Evolutionary conservation across 2,797 vertebrate genomes (phyloP).

Genomic region (Rallus crepitans): DNA sequence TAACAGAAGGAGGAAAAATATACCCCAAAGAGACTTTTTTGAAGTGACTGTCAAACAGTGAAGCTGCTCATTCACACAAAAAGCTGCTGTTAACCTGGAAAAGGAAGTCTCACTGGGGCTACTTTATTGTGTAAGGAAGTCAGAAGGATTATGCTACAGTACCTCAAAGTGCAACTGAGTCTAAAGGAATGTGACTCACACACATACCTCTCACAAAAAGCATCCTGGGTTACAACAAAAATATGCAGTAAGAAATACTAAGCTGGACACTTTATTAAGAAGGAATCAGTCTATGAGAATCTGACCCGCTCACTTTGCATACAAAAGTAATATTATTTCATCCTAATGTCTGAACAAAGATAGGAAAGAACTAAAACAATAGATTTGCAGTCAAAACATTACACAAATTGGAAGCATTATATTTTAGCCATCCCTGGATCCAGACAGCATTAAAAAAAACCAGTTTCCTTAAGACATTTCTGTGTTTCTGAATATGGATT

Average conservation of each 20-base stretch:
- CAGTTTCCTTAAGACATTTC: conserved; percentile 16
- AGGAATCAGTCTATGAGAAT: neutral
- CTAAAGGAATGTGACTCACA: neutral
- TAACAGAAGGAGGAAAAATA: conserved; percentile 8
- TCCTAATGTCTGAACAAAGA: neutral
- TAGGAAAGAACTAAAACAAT: neutral
- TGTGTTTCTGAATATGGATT: neutral
- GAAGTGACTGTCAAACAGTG: conserved; percentile 6
- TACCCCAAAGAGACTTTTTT: conserved; percentile 19
- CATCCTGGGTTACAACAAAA: neutral
- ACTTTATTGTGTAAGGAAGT: conserved; percentile 21
- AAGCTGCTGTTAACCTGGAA: conserved; percentile 30
- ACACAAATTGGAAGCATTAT: neutral
- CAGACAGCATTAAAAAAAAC: conserved; percentile 8
- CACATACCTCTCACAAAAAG: neutral
- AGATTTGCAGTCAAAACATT: neutral
- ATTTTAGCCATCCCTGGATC: conserved; percentile 9
- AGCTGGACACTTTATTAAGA: neutral
- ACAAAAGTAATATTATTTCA: neutral
- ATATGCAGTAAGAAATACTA: neutral
- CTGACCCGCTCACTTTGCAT: neutral
- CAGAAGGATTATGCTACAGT: conserved; percentile 2
- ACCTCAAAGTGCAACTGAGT: neutral
- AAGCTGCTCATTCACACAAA: neutral
- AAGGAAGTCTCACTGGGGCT: conserved; percentile 26